phyloP scores from a whole-genome alignment of 2,888 invertebrate species.

The Graphium colonna region DNA sequence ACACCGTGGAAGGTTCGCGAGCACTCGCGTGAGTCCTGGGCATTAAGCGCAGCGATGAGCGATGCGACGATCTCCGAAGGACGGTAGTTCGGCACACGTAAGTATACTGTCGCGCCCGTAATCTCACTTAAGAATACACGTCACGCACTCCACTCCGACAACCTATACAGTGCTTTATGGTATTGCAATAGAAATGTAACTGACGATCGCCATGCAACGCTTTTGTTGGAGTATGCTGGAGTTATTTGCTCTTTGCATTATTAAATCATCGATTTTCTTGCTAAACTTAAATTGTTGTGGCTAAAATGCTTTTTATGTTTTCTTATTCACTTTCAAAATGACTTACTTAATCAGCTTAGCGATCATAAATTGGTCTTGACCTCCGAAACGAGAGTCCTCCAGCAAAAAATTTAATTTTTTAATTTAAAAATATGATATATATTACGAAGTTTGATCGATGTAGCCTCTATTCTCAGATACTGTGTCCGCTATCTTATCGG shows the following conservation, averaged over 20 bases:
- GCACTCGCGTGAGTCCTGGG: slow-evolving; percentile 40
- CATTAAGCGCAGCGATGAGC: slow-evolving; percentile 47
- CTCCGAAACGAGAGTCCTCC: no score
- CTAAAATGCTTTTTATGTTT: no score
- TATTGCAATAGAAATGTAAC: slow-evolving; percentile 20
- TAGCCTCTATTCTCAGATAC: slow-evolving; percentile 34
- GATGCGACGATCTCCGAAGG: slow-evolving; percentile 34
- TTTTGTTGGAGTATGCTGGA: slow-evolving; percentile 6
- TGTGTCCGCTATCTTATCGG: slow-evolving; percentile 46
- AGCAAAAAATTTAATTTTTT: no score
- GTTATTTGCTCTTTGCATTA: not conserved
- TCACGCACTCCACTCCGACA: slow-evolving; percentile 52
- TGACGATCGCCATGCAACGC: slow-evolving; percentile 12
- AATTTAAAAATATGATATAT: no score
- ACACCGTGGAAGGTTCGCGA: slow-evolving; percentile 59
- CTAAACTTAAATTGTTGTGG: not conserved
- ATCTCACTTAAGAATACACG: slow-evolving; percentile 55
- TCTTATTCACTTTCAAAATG: no score
- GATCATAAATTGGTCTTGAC: no score
- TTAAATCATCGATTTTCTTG: not conserved
- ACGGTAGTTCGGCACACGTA: slow-evolving; percentile 44
- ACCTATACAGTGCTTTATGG: slow-evolving; percentile 23
- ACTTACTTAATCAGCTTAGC: no score
- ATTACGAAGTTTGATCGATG: slow-evolving; percentile 13
- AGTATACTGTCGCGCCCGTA: slow-evolving; percentile 45